These are phyloP conservation scores for Itoplectis maculator DNA, from an alignment of 2,888 invertebrate genomes.

Conservation along the genomic window DNA sequence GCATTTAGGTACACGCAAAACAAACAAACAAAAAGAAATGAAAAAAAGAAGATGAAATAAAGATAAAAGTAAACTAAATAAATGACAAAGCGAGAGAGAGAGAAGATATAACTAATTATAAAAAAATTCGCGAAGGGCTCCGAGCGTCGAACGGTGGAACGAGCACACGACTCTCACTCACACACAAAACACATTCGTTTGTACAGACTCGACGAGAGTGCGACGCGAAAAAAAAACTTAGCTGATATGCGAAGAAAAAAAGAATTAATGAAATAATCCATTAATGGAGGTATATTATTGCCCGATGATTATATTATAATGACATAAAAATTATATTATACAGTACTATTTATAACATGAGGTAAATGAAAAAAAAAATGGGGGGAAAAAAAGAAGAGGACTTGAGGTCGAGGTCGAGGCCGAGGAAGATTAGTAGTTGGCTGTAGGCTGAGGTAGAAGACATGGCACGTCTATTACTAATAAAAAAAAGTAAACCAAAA, in stretches of 20 bases:
- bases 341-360: conserved; percentile 81
- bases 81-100: conserved; percentile 12
- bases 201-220: conserved; percentile 28
- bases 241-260: conserved; percentile 43
- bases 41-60: neutral
- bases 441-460: conserved; percentile 82
- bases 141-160: conserved; percentile 14
- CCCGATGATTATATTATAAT: conserved; percentile 79
- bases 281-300: conserved; percentile 80
- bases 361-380: conserved; percentile 64
- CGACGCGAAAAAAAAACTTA: conserved; percentile 42
- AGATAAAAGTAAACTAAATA: neutral
- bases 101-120: conserved; percentile 18
- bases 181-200: conserved; percentile 41
- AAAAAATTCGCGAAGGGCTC: conserved; percentile 42
- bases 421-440: conserved; percentile 78
- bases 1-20: conserved; percentile 26
- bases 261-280: conserved; percentile 69
- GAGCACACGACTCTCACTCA: neutral
- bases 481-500: conserved; percentile 71
- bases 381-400: conserved; percentile 41
- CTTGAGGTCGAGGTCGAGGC: neutral
- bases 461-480: conserved; percentile 82
- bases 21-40: neutral
- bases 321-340: conserved; percentile 80